Conservation (phyloP, 2,113 vertebrate species). For the Phyllostomus hastatus region DNA sequence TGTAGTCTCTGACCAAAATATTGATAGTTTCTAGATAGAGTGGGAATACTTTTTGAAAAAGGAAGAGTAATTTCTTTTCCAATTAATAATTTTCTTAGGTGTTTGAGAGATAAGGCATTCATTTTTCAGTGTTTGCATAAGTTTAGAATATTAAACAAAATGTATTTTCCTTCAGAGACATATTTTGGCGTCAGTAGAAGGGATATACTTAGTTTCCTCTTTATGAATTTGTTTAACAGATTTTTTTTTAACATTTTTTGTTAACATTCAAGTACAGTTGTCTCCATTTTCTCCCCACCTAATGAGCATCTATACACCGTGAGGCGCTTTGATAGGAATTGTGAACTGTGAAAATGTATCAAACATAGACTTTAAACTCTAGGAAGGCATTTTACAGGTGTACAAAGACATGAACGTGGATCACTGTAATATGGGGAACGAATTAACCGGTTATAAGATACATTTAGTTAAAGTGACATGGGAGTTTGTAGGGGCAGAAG, state of each 20-base stretch:
- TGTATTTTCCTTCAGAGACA: background rate
- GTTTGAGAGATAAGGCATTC: background rate
- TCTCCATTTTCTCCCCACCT: too few species aligned
- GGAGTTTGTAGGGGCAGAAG: background rate
- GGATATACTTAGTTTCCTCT: background rate
- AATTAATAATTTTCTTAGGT: background rate
- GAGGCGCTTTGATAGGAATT: background rate
- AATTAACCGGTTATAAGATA: background rate
- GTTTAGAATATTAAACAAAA: background rate
- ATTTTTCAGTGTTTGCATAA: background rate
- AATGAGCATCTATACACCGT: background rate
- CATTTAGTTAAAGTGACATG: background rate
- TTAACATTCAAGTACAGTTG: too few species aligned
- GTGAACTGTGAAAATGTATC: background rate
- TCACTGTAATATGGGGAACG: background rate
- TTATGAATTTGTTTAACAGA: background rate
- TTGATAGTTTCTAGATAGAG: background rate
- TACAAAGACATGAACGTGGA: background rate
- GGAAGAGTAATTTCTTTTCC: background rate
- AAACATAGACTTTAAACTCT: background rate
- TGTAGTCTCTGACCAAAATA: background rate
- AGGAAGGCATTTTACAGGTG: background rate
- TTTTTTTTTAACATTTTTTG: background rate
- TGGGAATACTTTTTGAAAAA: background rate
- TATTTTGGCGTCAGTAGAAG: background rate